Evolutionary conservation across 1,140 invertebrate genomes (phyloP), one percentile per base, ranked within the genome.

Genomic region (Phenacoccus solenopsis): DNA sequence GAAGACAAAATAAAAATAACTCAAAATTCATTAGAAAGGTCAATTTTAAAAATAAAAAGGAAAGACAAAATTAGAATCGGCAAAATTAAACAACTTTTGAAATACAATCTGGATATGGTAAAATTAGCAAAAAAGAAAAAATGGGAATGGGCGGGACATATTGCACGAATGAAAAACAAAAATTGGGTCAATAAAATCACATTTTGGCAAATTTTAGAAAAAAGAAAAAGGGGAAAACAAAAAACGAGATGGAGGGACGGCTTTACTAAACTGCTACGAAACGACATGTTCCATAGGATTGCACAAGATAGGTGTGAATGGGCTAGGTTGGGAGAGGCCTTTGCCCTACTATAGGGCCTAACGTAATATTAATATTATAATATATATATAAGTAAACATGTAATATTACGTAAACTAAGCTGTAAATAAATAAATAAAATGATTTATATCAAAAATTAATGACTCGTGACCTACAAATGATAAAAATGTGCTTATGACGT

Each of bases 141-240:
- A 68, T 72, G 72, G 72, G 38, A 71, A 10, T 73, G 72, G 72
- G 72, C 70, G 21, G 72, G 72, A 1, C 70, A 73, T 61, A 30
- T 71, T 2, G 30, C 30, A 1, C 57, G 70, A 22, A 69, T 38
- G 30, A 16, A 64, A 3, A 38, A 68, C 22, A 28, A 69, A 12
- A 69, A 67, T 25, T 71, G 67, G 64, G 67, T 30, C 2, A 68
- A 69, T n/a, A 71, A 30, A 69, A 20, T 32, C 12, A 56, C 57
- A 4, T 70, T 71, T 21, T 70, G 70, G 68, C 4, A 64, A 32
- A 24, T 28, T 13, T 13, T 16, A 1, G 61, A 38, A 4, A 59
- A 35, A 7, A 49, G 72, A 64, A 71, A 38, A 59, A 61, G n/a
- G 64, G 72, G 72, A 71, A 57, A 61, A 38, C 72, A 67, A 16